Base-by-base conservation (phyloP, 2,113 vertebrate genomes). In the Ptyas mucosa region DNA sequence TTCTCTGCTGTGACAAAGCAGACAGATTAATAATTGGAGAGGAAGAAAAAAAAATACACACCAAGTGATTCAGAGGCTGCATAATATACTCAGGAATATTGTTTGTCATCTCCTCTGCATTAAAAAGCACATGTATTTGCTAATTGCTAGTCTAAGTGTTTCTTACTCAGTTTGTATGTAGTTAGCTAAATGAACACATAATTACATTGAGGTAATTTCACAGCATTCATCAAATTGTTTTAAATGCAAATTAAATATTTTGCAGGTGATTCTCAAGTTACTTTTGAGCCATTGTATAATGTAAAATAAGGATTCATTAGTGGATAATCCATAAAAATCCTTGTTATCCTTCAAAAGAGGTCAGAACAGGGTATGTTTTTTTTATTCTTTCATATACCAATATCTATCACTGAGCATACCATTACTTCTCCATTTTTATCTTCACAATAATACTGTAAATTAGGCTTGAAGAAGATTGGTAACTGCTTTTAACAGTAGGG, bases 61-160 rank as follows among this genome's bases (percentile, higher is more conserved):
- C 26, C 75, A 86, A 90, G 75, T 34, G 61, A 93, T 43, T 64
- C 49, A 90, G n/a, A 90, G 24, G 10, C 89, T 24, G 1, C 4
- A 92, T 12, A 90, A 89, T 52, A 94, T 94, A 58, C 1, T 89
- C 85, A 91, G 23, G 53, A 51, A 34, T 12, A 12, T 91, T 46
- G 8, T 94, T 92, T 75, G 58, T 92, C 88, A 87, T 89, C 57
- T 91, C 46, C 9, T 57, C 39, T 58, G 9, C 93, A 94, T 94
- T 89, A 91, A 18, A 46, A 1, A 90, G 0, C 55, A 86, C 23
- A 1, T 49, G 20, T 89, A 15, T 34, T 88, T 93, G 85, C 75
- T 96, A 93, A 94, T 64, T 94, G 58, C 54, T 90, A 6, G 54
- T 75, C 93, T 94, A 94, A 94, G 92, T 26, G 43, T 52, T 69